Evolutionary conservation across 1,140 invertebrate species (phyloP).

Genomic region (Drosophila tristis): DNA sequence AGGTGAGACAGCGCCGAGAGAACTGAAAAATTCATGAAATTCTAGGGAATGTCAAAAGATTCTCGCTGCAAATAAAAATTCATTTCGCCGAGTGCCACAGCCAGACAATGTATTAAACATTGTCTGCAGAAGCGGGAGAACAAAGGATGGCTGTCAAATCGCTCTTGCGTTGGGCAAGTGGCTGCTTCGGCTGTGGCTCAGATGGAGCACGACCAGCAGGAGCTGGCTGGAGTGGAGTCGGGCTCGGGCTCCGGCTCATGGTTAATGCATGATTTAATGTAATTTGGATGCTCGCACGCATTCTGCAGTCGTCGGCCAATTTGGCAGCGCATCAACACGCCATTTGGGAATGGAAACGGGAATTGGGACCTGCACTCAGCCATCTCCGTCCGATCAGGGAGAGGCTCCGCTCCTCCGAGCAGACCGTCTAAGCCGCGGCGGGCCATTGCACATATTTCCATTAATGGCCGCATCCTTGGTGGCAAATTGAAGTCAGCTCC

Average conservation of each 20-base stretch:
- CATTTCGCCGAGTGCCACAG: constrained; percentile 53
- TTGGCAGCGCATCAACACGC: constrained; percentile 81
- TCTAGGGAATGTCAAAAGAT: constrained; percentile 31
- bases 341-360: constrained; percentile 53
- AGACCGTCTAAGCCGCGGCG: constrained; percentile 33
- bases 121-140: constrained; percentile 46
- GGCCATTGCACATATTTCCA: constrained; percentile 67
- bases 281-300: constrained; percentile 70
- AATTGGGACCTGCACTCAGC: constrained; percentile 1
- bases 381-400: no score
- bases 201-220: background rate
- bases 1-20: background rate
- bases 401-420: constrained; percentile 13
- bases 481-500: constrained; percentile 77
- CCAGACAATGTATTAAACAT: constrained; percentile 70
- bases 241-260: constrained; percentile 64
- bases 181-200: background rate
- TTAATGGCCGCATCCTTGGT: constrained; percentile 77
- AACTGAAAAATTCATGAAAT: constrained; percentile 55
- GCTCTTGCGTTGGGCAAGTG: constrained; percentile 36
- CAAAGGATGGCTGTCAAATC: constrained; percentile 78
- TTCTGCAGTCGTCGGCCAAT: constrained; percentile 61
- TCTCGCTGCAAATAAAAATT: constrained; percentile 71
- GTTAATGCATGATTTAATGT: constrained; percentile 83
- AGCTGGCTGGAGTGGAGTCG: background rate